Base-by-base conservation (phyloP, 2,888 invertebrate genomes). In the Eucera pruinosa region DNA sequence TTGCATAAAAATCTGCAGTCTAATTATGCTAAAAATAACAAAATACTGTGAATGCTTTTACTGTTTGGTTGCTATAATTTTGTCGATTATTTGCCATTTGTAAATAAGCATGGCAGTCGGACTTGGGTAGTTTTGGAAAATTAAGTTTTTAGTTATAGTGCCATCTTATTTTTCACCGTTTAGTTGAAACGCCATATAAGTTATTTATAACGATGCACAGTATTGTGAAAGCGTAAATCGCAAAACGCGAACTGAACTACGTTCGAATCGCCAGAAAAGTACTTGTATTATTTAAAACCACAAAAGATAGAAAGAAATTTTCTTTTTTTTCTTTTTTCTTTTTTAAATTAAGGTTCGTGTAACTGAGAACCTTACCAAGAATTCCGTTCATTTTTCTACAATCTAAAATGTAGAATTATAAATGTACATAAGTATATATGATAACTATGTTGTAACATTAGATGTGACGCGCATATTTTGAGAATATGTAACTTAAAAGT, bases 181-280 rank as follows among this genome's bases (percentile, higher is more conserved):
- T 27, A 18, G 43, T 64, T 50, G 11, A 57, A 60, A 52, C 30
- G 15, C 23, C 18, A 41, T 62, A 39, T 18, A 58, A 52, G 33
- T 43, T 52, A 20, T 23, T 48, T 70, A 57, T 41, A 41, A 30
- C 18, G 18, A 30, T 45, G 41, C 30, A 71, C 30, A 57, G 11
- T 45, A 75, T 65, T 64, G 64, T 65, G 64, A 74, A 64, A 75
- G 74, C 58, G 64, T 11, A 52, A 64, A 23, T 39, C 41, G 64
- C 15, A 52, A 64, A 23, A 45, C 41, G n/a, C 50, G 55, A 47
- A 18, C 5, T 15, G 20, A 58, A 54, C 43, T 36, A 69, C 11
- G 48, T 50, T 60, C 41, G 15, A 33, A 25, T 69, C 23, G 5
- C 30, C 41, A 50, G n/a, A 27, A 33, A 72, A 18, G 48, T 25